Evolutionary conservation across 2,113 vertebrate species (phyloP), one percentile per base, ranked within the genome.

Genomic region (Cyphomyrus discorhynchus): DNA sequence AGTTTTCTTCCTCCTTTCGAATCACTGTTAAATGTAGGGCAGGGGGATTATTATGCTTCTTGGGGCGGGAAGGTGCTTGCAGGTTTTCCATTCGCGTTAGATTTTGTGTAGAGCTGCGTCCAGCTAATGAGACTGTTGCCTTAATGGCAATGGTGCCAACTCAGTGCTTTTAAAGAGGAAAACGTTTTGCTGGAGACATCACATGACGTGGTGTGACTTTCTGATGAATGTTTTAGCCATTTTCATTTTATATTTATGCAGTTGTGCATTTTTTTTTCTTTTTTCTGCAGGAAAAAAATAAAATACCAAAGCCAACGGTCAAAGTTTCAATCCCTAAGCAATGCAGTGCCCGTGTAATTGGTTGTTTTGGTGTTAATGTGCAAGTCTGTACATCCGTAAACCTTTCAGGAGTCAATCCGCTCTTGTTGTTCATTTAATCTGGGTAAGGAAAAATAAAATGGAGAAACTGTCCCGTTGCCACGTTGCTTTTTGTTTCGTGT

Each of bases 161-260:
- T 94, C 95, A 96, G 96, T 95, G 93, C 94, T 95, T 96, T 94
- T 92, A 94, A 89, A 95, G 94, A 83, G 31, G 53, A 85, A 27
- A 58, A 35, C 11, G 95, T 97, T 96, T 95, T 96, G 96, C 96
- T 96, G 97, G 96, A 97, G 95, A 97, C 97, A 97, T 98, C 97
- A 96, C 96, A 90, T 92, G 94, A 94, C 92, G 97, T 97, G 98
- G 96, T 98, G 98, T 96, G 97, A 98, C 97, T 98, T 98, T 97
- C 97, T 98, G 94, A 95, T 95, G 96, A 99, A 99, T 99, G 98
- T 99, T 99, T 99, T 98, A 97, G 96, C 97, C 97, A 99, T 98
- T 98, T 99, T 98, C 98, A 98, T 99, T 99, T 98, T 99, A 98
- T 99, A 99, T 99, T 99, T 99, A 99, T 99, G 98, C 98, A 99